A percentile compares a stretch with the other conserved stretches of the same genome.
These are phyloP conservation scores for Chrysochloris asiatica DNA, from an alignment of 2,113 vertebrate species.

Conservation along the genomic window DNA sequence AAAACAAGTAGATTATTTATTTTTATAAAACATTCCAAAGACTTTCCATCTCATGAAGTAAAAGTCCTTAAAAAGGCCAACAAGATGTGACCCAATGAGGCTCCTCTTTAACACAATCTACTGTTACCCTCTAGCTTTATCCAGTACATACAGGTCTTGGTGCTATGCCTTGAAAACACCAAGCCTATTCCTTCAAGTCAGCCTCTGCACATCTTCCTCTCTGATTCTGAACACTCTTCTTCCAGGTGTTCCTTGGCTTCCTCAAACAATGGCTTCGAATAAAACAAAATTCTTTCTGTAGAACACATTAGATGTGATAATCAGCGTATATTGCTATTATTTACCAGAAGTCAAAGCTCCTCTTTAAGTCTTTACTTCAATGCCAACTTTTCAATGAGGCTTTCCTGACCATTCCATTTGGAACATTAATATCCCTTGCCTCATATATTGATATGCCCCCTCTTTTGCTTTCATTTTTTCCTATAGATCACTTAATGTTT, in stretches of 20 bases:
- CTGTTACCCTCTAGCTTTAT: not conserved
- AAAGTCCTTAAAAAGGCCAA: not conserved
- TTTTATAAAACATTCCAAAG: conserved; percentile 1
- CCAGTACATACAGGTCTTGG: not conserved
- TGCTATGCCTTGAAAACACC: not conserved
- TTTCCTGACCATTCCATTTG: not conserved
- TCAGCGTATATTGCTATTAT: no score
- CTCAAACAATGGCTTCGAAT: not conserved
- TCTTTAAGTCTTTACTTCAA: not conserved
- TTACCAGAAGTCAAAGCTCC: not conserved
- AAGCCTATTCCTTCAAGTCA: not conserved
- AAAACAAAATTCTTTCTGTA: not conserved
- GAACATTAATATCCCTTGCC: not conserved
- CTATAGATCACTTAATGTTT: not conserved
- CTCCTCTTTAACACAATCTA: fast-evolving
- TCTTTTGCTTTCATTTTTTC: not conserved
- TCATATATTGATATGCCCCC: not conserved
- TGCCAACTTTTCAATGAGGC: not conserved
- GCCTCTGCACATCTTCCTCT: not conserved
- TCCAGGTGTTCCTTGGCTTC: not conserved
- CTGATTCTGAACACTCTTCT: no score
- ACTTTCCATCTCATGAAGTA: not conserved
- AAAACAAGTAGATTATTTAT: not conserved
- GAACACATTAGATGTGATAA: no score
- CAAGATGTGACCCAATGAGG: not conserved